Evolutionary conservation across 2,888 invertebrate species (phyloP), one percentile per base, ranked within the genome.

Genomic region (Phyto melanocephala): DNA sequence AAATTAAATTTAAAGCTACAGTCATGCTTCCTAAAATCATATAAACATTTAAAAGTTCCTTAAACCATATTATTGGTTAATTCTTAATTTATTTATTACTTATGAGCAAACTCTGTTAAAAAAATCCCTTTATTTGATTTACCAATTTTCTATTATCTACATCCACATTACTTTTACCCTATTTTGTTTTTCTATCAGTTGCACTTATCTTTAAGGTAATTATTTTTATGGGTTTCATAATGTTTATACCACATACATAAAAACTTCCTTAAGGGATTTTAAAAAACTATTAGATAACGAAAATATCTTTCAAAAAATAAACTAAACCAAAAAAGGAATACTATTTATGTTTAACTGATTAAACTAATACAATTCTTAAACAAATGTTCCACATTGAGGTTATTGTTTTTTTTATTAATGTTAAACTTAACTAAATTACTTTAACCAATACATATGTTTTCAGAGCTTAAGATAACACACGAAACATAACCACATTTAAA

Each of bases 391-490:
- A 17, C 24, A 50, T n/a, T n/a, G 7, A 72, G 52, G 40, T 56
- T 56, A 42, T 24, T 3, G 8, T 37, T 8, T 35, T 40, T 40
- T 40, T 20, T 50, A 67, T 68, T 22, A 17, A 65, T 54, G 67
- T 77, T 67, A 72, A 74, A 81, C 24, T 81, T 68, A 70, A 47
- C 74, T 74, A 81, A 78, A 78, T 70, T 72, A 74, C 40, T 78
- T 81, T 58, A 78, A 62, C 71, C 62, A 56, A 77, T 67, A 72
- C 77, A 72, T 52, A 52, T 76, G 65, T 65, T 77, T 58, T 45
- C 28, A 20, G 24, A 56, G 24, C 56, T 56, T 2, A 50, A 75
- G 70, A 80, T 71, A 80, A 80, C 70, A 56, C 15, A 70, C 42
- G 45, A 62, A 42, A 70, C 52, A 62, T 47, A 56, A 71, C 71